phyloP scores from a whole-genome alignment of 2,113 vertebrate genomes.

The Muntiacus reevesi region DNA sequence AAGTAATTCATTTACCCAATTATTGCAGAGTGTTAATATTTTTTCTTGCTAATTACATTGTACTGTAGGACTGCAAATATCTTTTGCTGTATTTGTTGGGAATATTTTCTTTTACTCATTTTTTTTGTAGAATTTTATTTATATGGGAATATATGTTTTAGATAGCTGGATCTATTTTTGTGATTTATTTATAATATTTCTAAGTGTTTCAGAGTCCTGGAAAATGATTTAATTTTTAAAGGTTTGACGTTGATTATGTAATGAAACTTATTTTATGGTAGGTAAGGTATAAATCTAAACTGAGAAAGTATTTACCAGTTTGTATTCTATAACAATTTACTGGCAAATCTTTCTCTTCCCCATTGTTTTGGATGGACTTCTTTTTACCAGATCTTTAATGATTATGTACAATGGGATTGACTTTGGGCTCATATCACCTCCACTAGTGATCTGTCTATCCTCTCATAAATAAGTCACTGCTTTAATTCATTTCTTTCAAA shows the following conservation, averaged over 20 bases:
- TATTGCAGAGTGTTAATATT: background rate
- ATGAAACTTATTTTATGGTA: background rate
- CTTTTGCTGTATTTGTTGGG: background rate
- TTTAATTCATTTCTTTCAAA: background rate
- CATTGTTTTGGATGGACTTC: background rate
- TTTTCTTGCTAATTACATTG: background rate
- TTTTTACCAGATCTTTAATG: background rate
- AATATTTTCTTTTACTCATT: background rate
- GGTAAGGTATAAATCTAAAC: background rate
- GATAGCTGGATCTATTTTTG: background rate
- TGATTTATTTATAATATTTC: constrained; percentile 18
- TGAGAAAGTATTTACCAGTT: background rate
- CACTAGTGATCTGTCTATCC: background rate
- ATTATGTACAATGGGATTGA: background rate
- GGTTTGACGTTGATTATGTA: background rate
- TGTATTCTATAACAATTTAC: background rate
- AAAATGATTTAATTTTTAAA: background rate
- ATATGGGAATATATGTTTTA: background rate
- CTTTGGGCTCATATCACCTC: background rate
- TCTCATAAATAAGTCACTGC: background rate
- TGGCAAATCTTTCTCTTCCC: background rate
- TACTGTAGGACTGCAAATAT: background rate
- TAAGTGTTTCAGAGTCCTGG: background rate
- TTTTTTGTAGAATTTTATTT: background rate
- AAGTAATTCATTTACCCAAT: background rate